Percentiles rank a stretch among this genome's conserved stretches.
phyloP scores from a whole-genome alignment of 2,113 vertebrate genomes.

The Panthera leo region DNA sequence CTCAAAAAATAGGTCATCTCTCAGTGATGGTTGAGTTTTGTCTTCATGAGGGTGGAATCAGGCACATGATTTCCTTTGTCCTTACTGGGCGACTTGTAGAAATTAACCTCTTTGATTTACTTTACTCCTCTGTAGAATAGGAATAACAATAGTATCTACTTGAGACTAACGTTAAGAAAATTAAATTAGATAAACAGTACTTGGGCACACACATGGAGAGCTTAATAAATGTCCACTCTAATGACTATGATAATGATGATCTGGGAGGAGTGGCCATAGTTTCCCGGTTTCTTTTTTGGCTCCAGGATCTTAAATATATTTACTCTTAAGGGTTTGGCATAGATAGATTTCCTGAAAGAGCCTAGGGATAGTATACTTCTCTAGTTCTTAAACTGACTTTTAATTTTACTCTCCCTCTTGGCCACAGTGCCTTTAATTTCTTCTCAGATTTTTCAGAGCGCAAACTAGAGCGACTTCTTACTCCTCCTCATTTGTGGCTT shows the following conservation, averaged over 20 bases:
- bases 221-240: constrained; percentile 2
- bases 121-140: not conserved
- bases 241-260: not conserved
- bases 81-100: not conserved
- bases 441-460: not conserved
- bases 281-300: constrained; percentile 21
- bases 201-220: not conserved
- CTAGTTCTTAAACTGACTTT: not conserved
- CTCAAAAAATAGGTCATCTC: not conserved
- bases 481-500: not conserved
- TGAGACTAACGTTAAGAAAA: not conserved
- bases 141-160: not conserved
- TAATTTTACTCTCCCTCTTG: not conserved
- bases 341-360: not conserved
- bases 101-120: not conserved
- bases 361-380: not conserved
- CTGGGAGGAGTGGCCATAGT: not conserved
- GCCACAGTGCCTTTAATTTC: not conserved
- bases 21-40: not conserved
- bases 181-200: not conserved
- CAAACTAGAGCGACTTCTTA: not conserved
- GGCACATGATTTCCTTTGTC: not conserved
- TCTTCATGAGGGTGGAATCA: not conserved
- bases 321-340: not conserved
- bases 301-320: not conserved